Base-by-base conservation (phyloP, 1,140 invertebrate genomes). In the Drosophila parabipectinata region DNA sequence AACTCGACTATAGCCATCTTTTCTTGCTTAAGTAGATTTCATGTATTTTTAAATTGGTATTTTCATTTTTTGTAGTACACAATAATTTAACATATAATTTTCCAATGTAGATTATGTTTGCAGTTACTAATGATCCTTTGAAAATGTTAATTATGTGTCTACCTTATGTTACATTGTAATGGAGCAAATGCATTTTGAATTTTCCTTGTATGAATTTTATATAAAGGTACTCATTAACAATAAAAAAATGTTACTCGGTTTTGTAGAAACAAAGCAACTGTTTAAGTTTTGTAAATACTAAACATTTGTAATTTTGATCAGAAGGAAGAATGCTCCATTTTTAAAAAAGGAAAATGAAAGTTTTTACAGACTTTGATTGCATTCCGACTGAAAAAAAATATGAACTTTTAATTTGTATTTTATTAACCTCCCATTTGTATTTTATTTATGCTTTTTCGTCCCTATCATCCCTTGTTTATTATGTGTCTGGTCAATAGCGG, bases 401-500 rank as follows among this genome's bases (percentile, higher is more conserved):
- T 37, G 18, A 21, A 60, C 52, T n/a, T 68, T 69, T 24, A 55
- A 53, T 76, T 18, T 62, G 55, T 24, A 8, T 4, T 21, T 14
- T 3, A 9, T 5, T 57, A 26, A 55, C 48, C 8, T 32, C 9
- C 41, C 32, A 41, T 45, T 37, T 48, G 37, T 68, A 32, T 60
- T 7, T 50, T 61, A 45, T 56, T 60, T 50, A 32, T 32, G 32
- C 32, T 37, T 64, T 54, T 51, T n/a, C 52, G 51, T 53, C 14
- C 61, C 28, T 51, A 44, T 52, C 47, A 30, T 37, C 50, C 34
- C 45, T 15, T 62, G 51, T 28, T 21, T 28, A 41, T 69, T 44
- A 24, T 79, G n/a, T 79, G 41, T 82, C 62, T 60, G 61, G 30
- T 37, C 48, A 63, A 89, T 93, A 97, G 96, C 94, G 96, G 88